Percentiles rank a stretch among this genome's conserved stretches.
These are phyloP conservation scores for Cyprinodon variegatus DNA, from an alignment of 2,113 vertebrate genomes.

Conservation along the genomic window DNA sequence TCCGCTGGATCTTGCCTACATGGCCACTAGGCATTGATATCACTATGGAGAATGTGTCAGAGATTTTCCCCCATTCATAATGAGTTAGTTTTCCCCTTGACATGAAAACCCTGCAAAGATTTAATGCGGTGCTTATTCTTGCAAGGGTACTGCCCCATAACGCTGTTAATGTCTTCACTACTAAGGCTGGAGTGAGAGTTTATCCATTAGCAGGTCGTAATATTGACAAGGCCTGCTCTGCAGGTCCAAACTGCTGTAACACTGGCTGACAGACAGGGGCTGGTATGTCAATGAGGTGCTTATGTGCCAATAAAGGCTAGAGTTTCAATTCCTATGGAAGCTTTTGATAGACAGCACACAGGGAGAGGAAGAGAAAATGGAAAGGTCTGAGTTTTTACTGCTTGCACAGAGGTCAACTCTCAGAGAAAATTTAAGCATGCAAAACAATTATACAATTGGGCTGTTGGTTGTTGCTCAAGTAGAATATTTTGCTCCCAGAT, in stretches of 20 bases:
- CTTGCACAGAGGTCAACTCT: slow-evolving; percentile 35
- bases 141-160: slow-evolving; percentile 27
- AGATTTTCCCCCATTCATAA: slow-evolving; percentile 31
- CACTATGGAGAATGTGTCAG: slow-evolving; percentile 31
- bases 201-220: slow-evolving; percentile 68
- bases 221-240: slow-evolving; percentile 72
- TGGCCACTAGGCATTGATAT: slow-evolving; percentile 52
- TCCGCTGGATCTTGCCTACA: slow-evolving; percentile 46
- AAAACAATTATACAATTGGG: slow-evolving; percentile 36
- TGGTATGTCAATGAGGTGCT: slow-evolving; percentile 73
- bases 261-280: slow-evolving; percentile 61
- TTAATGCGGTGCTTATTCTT: slow-evolving; percentile 31
- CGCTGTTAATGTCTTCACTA: slow-evolving; percentile 47
- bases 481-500: slow-evolving; percentile 45
- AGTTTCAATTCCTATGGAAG: slow-evolving; percentile 60
- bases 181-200: slow-evolving; percentile 61
- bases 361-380: slow-evolving; percentile 21
- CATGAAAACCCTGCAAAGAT: slow-evolving; percentile 32
- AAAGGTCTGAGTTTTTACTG: slow-evolving; percentile 32
- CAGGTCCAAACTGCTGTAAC: slow-evolving; percentile 66
- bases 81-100: slow-evolving; percentile 33
- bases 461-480: slow-evolving; percentile 39
- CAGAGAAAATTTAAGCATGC: slow-evolving; percentile 41
- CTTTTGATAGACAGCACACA: slow-evolving; percentile 56
- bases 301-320: slow-evolving; percentile 68